These are phyloP conservation scores for Temnothorax rugatulus DNA, from an alignment of 2,888 invertebrate species.

Conservation along the genomic window DNA sequence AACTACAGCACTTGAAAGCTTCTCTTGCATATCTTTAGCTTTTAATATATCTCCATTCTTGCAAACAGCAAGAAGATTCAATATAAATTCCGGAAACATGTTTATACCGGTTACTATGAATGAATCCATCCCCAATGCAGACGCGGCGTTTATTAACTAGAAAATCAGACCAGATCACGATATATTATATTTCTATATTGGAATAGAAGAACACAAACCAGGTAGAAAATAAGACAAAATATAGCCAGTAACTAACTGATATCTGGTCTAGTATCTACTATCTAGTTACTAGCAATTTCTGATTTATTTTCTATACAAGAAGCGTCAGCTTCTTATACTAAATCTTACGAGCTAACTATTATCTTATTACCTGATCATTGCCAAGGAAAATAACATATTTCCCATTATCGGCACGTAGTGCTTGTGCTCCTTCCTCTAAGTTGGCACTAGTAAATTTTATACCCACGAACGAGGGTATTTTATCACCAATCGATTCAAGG, in stretches of 20 bases:
- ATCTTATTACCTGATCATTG: constrained; percentile 88
- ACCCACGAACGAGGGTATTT: constrained; percentile 92
- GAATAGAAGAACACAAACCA: neutral
- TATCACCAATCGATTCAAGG: constrained; percentile 88
- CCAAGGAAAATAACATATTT: constrained; percentile 90
- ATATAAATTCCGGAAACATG: constrained; percentile 88
- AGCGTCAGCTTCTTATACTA: neutral
- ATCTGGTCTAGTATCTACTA: neutral
- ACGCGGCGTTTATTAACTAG: constrained; percentile 90
- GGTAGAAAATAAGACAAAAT: neutral
- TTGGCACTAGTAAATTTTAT: constrained; percentile 94
- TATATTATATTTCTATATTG: neutral
- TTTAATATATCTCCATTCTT: constrained; percentile 86
- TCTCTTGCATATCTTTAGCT: constrained; percentile 88
- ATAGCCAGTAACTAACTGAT: neutral
- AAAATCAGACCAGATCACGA: constrained; percentile 63
- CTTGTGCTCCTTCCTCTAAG: constrained; percentile 90
- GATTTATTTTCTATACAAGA: neutral
- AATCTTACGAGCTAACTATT: neutral
- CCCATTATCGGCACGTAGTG: constrained; percentile 87
- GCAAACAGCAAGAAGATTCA: constrained; percentile 88
- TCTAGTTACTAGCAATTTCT: neutral
- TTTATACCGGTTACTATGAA: constrained; percentile 91
- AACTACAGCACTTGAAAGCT: constrained; percentile 81
- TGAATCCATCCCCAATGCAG: constrained; percentile 90